Evolutionary conservation across 2,113 vertebrate genomes (phyloP), one percentile per base, ranked within the genome.

Genomic region (Helogale parvula): DNA sequence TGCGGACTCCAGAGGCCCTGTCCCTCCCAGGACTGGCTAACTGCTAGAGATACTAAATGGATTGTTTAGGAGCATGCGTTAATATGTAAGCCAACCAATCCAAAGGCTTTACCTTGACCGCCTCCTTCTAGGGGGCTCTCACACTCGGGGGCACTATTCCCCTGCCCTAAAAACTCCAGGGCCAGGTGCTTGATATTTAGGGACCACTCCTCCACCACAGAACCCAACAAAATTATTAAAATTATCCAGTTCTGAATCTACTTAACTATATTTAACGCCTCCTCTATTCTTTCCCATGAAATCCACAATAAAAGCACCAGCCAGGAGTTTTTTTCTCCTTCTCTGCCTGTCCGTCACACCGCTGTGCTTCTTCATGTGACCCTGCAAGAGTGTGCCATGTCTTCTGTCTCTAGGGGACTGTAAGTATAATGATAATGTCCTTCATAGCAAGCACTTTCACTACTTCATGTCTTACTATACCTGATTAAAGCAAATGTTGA

Each of bases 371-470:
- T 16, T 11, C 3, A 15, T 0, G 21, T 52, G 13, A 68, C 35
- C n/a, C 19, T 10, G 16, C 4, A 11, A 13, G 3, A 76, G 29
- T 35, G 3, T 7, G 0, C 21, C 3, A 1, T 29, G 41, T 25
- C 15, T 76, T 25, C 33, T 83, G 21, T 35, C 35, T 72, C 27
- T 38, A 38, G 17, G 12, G 6, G 16, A n/a, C 7, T 47, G 6
- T 60, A 35, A 52, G 11, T n/a, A 50, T 33, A n/a, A 79, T 33
- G 27, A 63, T 27, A 41, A 63, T 23, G 41, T 63, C 10, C 31
- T 38, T 88, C 10, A 33, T 33, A 19, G 50, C 45, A 21, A 12
- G 76, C 25, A 89, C 50, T 47, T 92, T 31, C 65, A 38, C 38
- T 29, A 68, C 7, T 17, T 4, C 17, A 8, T 31, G 5, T 71